Evolutionary conservation across 2,797 vertebrate species (phyloP).

Genomic region (Siniperca obscura): DNA sequence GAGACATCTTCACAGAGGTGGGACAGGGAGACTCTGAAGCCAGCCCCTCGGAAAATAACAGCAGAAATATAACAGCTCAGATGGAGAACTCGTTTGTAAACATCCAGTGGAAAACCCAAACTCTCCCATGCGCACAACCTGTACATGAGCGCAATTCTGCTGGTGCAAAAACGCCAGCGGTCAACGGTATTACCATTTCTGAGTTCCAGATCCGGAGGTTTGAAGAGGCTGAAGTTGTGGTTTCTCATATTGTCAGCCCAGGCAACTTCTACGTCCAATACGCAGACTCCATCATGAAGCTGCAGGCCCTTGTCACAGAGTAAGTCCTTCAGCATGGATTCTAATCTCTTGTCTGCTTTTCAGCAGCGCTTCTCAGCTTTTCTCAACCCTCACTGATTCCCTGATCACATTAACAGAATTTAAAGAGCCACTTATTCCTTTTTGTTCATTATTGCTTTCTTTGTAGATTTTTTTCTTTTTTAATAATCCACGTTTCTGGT

Average conservation of each 20-base stretch:
- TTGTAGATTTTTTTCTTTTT: conserved; percentile 51
- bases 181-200: conserved; percentile 60
- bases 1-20: conserved; percentile 67
- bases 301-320: conserved; percentile 72
- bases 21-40: background rate
- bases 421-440: conserved; percentile 43
- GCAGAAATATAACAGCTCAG: background rate
- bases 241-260: conserved; percentile 79
- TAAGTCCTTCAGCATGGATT: conserved; percentile 65
- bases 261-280: conserved; percentile 83
- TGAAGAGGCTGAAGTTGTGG: conserved; percentile 81
- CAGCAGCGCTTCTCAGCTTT: conserved; percentile 35
- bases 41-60: conserved; percentile 9
- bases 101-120: conserved; percentile 3
- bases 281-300: conserved; percentile 58
- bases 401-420: conserved; percentile 61
- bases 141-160: background rate
- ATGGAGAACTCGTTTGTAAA: conserved; percentile 21
- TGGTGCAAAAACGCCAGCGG: background rate
- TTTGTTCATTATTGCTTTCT: conserved; percentile 57
- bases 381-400: conserved; percentile 42
- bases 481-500: conserved; percentile 65
- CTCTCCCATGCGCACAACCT: conserved; percentile 5
- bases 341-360: conserved; percentile 48
- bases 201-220: conserved; percentile 79